Base-by-base conservation (phyloP, 2,888 invertebrate genomes). In the Merodon equestris region DNA sequence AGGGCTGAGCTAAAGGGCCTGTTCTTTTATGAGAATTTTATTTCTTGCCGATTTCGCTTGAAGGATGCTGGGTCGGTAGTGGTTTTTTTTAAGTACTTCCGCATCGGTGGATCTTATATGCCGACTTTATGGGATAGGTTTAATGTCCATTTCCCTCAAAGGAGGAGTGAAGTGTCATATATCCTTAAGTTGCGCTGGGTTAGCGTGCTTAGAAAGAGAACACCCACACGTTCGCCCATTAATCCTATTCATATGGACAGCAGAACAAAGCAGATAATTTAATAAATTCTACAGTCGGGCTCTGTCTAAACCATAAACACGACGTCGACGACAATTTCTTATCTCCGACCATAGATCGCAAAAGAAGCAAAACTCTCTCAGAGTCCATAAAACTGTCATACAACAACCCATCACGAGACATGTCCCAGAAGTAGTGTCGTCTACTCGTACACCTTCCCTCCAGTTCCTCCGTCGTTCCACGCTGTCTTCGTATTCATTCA, bases 331-430 rank as follows among this genome's bases (percentile, higher is more conserved):
- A 60, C 68, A 79, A 68, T 44, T 54, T 50, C 73, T 79, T 79
- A 79, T 79, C 79, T 73, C 48, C 61, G 57, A 61, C 61, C 72
- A 72, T 67, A 61, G 72, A 77, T 72, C 79, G 64, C 68, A 48
- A 17, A 14, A 45, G 17, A 50, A 34, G 27, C 51, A 19, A 47
- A 70, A 72, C 50, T 58, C 53, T 77, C 73, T 58, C 4, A 67
- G 53, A 75, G 54, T 64, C 60, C 79, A 79, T 79, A 79, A 79
- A 79, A 79, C 64, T 79, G 79, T 79, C 74, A 67, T 73, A 2
- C 27, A 27, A 27, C 27, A 27, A 27, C 27, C 27, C 27, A 7
- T 27, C 27, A 27, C 7, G 7, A 2, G 27, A 27, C 27, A 27
- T 27, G 3, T 27, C 27, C 2, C 3, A 27, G 27, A 27, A 27